Base-by-base conservation (phyloP, 2,888 invertebrate species). In the Campoplex capitator region DNA sequence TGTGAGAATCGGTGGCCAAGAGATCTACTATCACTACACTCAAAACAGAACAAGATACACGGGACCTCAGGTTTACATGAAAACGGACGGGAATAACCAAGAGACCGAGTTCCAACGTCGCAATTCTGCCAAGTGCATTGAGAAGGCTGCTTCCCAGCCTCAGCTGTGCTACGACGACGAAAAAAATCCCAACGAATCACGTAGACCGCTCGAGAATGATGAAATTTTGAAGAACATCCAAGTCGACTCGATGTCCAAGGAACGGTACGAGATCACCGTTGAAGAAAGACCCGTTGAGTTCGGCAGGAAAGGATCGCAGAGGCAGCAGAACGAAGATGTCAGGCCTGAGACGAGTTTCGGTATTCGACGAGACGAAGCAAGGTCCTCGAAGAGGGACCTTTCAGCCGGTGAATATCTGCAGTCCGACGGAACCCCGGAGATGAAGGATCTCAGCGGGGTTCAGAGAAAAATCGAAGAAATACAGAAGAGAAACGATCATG, bases 101-200 rank as follows among this genome's bases (percentile, higher is more conserved):
- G 93, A 93, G 8, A 85, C 78, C 0, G 93, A 94, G 68, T 93
- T 93, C 48, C 93, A 93, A 74, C 89, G 92, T 54, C 87, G 91
- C 23, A 93, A 93, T 89, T 92, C 93, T 3, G 88, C 90, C 0
- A 92, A 92, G 13, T 91, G 92, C 8, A 93, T 94, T 77, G 94
- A 93, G 83, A 94, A 93, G 77, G 96, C 97, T 0, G 95, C 96
- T 0, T 97, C 97, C 0, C 97, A 97, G 90, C 97, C 97, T 1
- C 97, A 97, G 90, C 94, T 97, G 4, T 95, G 96, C 51, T 96
- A 94, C 87, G 95, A 95, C 35, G 95, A 95, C 67, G 95, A 95
- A n/a, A 91, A 90, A 65, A 80, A 84, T 42, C 88, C 85, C 8
- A 83, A 84, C 9, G 90, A 88, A 16, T 82, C 88, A n/a, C 89